Percentiles rank a stretch among this genome's conserved stretches.
Conservation (phyloP, 2,888 invertebrate genomes). For the Cabera pusaria region DNA sequence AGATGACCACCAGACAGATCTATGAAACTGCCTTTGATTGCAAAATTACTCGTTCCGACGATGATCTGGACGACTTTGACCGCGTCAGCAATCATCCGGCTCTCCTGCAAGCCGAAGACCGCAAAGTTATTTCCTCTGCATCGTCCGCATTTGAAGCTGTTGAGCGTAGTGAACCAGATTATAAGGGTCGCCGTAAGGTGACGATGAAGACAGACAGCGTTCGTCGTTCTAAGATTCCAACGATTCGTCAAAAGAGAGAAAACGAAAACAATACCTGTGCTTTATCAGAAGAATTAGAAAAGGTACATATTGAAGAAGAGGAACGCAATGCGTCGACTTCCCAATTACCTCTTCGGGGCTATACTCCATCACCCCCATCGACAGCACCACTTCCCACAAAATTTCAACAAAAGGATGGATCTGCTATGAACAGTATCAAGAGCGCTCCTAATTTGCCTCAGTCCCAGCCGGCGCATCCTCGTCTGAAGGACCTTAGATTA, state of each 20-base stretch:
- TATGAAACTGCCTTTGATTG: slow-evolving; percentile 96
- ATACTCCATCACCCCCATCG: slow-evolving; percentile 92
- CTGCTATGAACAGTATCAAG: slow-evolving; percentile 90
- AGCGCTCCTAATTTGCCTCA: slow-evolving; percentile 91
- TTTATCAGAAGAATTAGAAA: slow-evolving; percentile 82
- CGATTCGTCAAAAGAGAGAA: slow-evolving; percentile 78
- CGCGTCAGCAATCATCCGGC: slow-evolving; percentile 92
- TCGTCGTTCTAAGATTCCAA: slow-evolving; percentile 84
- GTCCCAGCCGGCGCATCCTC: slow-evolving; percentile 86
- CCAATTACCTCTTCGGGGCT: slow-evolving; percentile 87
- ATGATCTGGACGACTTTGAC: slow-evolving; percentile 91
- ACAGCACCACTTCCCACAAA: slow-evolving; percentile 92
- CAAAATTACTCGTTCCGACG: slow-evolving; percentile 91
- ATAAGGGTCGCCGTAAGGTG: slow-evolving; percentile 83
- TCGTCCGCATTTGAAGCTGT: slow-evolving; percentile 79
- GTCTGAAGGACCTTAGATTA: slow-evolving; percentile 88
- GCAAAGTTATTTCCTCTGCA: slow-evolving; percentile 75
- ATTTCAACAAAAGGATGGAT: slow-evolving; percentile 88
- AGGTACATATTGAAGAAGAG: slow-evolving; percentile 85
- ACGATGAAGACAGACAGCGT: slow-evolving; percentile 81
- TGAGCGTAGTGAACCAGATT: slow-evolving; percentile 74
- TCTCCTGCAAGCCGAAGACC: slow-evolving; percentile 82
- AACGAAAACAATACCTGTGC: slow-evolving; percentile 67
- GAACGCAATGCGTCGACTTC: slow-evolving; percentile 81
- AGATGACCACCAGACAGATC: slow-evolving; percentile 87